Evolutionary conservation across 2,888 invertebrate species (phyloP), one percentile per base, ranked within the genome.

Genomic region (Invenusta paracnida): DNA sequence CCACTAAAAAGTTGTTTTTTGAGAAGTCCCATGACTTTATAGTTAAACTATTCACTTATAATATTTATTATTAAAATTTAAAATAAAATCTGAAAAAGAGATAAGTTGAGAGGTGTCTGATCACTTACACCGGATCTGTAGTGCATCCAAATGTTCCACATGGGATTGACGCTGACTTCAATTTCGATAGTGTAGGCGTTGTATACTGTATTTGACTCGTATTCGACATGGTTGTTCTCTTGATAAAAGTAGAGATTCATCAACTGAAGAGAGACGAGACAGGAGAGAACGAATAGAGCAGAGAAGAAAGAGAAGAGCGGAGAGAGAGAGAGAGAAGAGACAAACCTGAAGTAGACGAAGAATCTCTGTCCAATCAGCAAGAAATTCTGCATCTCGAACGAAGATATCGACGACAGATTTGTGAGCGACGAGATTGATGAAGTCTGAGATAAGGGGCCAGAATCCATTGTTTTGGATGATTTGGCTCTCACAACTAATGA

Each of bases 401-500:
- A 98, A 97, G 90, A 95, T 94, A 88, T 96, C 92, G 23, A 97
- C 97, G 0, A 98, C 96, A 23, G 95, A 95, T 89, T 94, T 94
- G 90, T 98, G 98, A 0, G 96, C 96, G 23, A 98, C 93, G 84
- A 98, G 95, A 91, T 98, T 98, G 90, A 97, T 97, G 89, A 98
- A 94, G 92, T 98, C 98, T 0, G 96, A 97, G 48, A 98, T 96
- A 2, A 98, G 93, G 0, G 98, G 97, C 98, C 98, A 98, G 91
- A 97, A 98, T 92, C 97, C 97, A 91, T 98, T 98, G 90, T 97
- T 96, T 92, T 96, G 96, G 96, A 98, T 97, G 28, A 97, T 95
- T 87, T 95, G 93, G 88, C 94, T 93, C 17, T 94, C 95, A 91
- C 98, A 98, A 91, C 97, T 96, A 83, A 98, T 97, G 28, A 97